Evolutionary conservation across 2,888 invertebrate species (phyloP).

Genomic region (Molorchus minor): DNA sequence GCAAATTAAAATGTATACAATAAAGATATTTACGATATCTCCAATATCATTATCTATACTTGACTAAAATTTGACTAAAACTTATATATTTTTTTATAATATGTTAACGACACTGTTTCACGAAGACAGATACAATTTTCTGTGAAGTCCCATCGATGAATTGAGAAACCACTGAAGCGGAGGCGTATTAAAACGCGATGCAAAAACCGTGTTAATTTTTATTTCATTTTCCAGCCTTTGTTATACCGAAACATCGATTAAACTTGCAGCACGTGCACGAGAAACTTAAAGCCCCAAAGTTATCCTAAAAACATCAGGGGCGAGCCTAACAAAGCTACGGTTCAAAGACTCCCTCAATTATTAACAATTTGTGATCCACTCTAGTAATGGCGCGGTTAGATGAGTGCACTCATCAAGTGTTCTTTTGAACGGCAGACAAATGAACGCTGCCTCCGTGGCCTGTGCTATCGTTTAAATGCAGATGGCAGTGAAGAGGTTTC

Average conservation of each 20-base stretch:
- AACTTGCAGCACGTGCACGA: conserved; percentile 38
- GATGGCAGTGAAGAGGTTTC: conserved; percentile 42
- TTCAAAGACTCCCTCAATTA: conserved; percentile 57
- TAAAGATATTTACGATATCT: too few relatives aligned
- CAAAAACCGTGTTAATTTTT: conserved; percentile 26
- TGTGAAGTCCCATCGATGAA: background rate
- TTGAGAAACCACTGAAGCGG: background rate
- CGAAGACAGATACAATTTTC: background rate
- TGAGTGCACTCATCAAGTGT: conserved; percentile 54
- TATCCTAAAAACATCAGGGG: conserved; percentile 43
- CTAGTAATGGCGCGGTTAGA: conserved; percentile 56
- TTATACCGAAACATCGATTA: conserved; percentile 27
- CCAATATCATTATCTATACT: too few relatives aligned
- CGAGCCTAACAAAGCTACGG: conserved; percentile 45
- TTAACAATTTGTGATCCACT: conserved; percentile 58
- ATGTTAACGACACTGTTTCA: too few relatives aligned
- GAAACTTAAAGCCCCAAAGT: conserved; percentile 41
- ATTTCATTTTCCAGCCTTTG: conserved; percentile 24
- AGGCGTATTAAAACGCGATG: conserved; percentile 1
- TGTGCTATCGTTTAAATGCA: conserved; percentile 37
- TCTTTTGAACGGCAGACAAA: conserved; percentile 57
- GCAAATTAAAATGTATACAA: too few relatives aligned
- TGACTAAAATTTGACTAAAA: too few relatives aligned
- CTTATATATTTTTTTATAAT: too few relatives aligned
- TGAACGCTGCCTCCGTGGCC: conserved; percentile 52